phyloP scores from a whole-genome alignment of 2,113 vertebrate genomes.

The Pterophyllum scalare region DNA sequence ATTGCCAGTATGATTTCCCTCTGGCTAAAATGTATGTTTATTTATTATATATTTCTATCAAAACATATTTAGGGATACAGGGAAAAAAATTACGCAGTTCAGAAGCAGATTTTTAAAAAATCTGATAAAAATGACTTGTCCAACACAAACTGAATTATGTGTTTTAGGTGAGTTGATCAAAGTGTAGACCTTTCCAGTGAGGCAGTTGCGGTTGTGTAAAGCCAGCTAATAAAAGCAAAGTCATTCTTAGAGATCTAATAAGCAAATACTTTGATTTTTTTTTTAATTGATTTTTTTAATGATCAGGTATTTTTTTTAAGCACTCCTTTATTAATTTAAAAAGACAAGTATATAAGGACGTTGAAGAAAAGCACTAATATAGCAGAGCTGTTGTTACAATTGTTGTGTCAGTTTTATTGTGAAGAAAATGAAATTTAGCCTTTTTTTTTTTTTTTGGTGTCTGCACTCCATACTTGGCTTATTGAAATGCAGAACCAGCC shows the following conservation, averaged over 20 bases:
- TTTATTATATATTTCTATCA: not conserved
- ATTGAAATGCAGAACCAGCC: conserved; percentile 64
- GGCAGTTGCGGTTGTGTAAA: not conserved
- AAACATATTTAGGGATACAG: not conserved
- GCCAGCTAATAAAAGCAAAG: not conserved
- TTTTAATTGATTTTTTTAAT: rapidly evolving
- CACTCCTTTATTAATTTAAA: not conserved
- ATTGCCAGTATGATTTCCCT: not conserved
- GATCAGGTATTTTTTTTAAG: not conserved
- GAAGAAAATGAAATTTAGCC: conserved; percentile 20
- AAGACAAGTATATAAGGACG: not conserved
- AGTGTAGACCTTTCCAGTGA: not conserved
- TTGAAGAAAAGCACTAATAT: not conserved
- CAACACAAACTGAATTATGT: not conserved
- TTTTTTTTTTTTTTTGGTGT: not conserved
- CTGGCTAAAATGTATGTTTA: not conserved
- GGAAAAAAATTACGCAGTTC: not conserved
- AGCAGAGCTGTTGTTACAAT: not conserved
- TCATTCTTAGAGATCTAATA: not conserved
- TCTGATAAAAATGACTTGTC: not conserved
- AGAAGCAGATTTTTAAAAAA: rapidly evolving
- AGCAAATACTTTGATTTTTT: not conserved
- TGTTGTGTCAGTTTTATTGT: not conserved
- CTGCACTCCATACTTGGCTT: conserved; percentile 30
- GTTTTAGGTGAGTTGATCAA: not conserved